Evolutionary conservation across 1,140 invertebrate genomes (phyloP).

Genomic region (Phthorimaea operculella): DNA sequence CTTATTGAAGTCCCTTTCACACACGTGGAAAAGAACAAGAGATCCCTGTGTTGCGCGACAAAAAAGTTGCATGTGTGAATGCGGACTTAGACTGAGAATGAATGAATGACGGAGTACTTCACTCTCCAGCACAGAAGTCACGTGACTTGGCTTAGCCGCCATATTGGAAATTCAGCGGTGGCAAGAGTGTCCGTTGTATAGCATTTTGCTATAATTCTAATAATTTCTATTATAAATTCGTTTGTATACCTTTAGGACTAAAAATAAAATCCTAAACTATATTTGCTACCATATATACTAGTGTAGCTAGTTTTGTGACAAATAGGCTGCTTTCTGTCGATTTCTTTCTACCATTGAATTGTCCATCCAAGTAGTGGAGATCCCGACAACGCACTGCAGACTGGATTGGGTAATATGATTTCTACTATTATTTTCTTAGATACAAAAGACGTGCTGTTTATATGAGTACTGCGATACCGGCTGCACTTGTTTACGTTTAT

Average conservation of each 20-base stretch:
- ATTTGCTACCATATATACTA: no score
- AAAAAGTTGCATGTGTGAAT: no score
- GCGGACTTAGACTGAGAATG: no score
- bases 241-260: no score
- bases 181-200: not conserved
- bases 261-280: no score
- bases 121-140: not conserved
- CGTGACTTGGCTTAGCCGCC: not conserved
- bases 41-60: no score
- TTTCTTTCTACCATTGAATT: slow-evolving; percentile 39
- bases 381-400: slow-evolving; percentile 35
- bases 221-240: no score
- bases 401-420: slow-evolving; percentile 24
- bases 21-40: no score
- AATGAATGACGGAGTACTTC: not conserved
- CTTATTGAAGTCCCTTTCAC: no score
- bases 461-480: slow-evolving; percentile 17
- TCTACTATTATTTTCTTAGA: not conserved
- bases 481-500: slow-evolving; percentile 38
- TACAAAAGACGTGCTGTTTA: not conserved
- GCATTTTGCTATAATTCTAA: not conserved
- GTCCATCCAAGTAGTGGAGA: slow-evolving; percentile 44
- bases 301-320: no score
- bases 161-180: slow-evolving; percentile 1
- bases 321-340: no score